Conservation (phyloP, 2,797 vertebrate genomes). For the Mormyrus hasselquistii region DNA sequence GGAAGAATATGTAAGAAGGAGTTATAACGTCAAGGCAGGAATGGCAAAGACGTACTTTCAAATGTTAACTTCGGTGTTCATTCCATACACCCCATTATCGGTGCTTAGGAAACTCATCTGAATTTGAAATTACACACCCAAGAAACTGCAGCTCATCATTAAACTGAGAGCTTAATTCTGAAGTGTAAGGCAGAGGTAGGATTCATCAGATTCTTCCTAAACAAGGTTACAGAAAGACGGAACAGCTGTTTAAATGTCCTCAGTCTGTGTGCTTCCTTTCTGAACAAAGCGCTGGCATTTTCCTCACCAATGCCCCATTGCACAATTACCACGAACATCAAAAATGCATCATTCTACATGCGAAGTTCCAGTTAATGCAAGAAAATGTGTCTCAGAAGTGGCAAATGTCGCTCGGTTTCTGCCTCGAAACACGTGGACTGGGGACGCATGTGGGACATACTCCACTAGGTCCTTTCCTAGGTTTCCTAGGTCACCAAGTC, state of each 20-base stretch:
- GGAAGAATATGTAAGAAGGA: neutral
- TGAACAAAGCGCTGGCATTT: neutral
- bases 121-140: neutral
- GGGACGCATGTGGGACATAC: neutral
- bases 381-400: neutral
- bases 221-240: neutral
- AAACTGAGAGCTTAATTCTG: neutral
- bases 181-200: neutral
- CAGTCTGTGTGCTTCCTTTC: neutral
- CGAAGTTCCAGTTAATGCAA: neutral
- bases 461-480: neutral
- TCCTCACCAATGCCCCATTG: neutral
- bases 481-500: neutral
- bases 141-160: neutral
- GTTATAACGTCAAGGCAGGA: neutral
- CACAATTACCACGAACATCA: neutral
- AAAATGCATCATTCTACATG: neutral
- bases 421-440: too few relatives aligned
- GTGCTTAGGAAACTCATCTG: neutral
- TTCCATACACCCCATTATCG: neutral
- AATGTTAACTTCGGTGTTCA: neutral
- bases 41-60: constrained; percentile 1
- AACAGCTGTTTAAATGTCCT: neutral
- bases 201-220: neutral
- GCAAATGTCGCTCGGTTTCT: neutral